Percentiles rank a stretch among this genome's conserved stretches.
Evolutionary conservation across 2,113 vertebrate genomes (phyloP).

Genomic region (Girardinichthys multiradiatus): DNA sequence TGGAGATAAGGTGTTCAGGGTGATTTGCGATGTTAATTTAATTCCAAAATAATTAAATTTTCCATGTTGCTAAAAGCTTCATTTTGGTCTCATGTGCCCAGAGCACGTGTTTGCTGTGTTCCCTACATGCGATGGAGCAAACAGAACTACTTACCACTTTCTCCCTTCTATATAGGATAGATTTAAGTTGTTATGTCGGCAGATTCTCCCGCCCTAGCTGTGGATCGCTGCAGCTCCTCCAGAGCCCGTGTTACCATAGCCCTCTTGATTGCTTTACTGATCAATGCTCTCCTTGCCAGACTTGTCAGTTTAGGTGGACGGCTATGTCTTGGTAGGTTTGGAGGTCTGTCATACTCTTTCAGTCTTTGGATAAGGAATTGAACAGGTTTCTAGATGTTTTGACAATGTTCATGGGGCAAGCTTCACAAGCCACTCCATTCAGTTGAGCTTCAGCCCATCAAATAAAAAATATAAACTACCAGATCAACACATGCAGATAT

Average conservation of each 20-base stretch:
- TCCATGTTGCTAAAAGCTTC: too few relatives aligned
- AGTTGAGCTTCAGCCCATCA: not conserved
- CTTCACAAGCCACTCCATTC: not conserved
- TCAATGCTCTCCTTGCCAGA: not conserved
- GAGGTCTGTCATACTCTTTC: not conserved
- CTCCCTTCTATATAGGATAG: not conserved
- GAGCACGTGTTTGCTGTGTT: not conserved
- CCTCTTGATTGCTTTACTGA: not conserved
- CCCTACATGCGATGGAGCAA: too few relatives aligned
- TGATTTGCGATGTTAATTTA: too few relatives aligned
- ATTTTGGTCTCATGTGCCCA: too few relatives aligned
- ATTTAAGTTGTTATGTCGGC: not conserved
- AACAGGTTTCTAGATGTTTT: not conserved
- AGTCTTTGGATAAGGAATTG: not conserved
- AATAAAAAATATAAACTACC: not conserved
- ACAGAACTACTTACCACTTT: too few relatives aligned
- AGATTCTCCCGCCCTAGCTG: not conserved
- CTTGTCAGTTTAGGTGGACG: not conserved
- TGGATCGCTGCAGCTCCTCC: too few relatives aligned
- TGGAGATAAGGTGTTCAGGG: too few relatives aligned
- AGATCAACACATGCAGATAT: not conserved
- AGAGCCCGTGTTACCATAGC: not conserved
- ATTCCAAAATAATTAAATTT: too few relatives aligned
- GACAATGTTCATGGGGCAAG: not conserved
- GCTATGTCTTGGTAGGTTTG: not conserved